These are phyloP conservation scores for Camponotus floridanus DNA, from an alignment of 1,140 invertebrate genomes.

Conservation along the genomic window DNA sequence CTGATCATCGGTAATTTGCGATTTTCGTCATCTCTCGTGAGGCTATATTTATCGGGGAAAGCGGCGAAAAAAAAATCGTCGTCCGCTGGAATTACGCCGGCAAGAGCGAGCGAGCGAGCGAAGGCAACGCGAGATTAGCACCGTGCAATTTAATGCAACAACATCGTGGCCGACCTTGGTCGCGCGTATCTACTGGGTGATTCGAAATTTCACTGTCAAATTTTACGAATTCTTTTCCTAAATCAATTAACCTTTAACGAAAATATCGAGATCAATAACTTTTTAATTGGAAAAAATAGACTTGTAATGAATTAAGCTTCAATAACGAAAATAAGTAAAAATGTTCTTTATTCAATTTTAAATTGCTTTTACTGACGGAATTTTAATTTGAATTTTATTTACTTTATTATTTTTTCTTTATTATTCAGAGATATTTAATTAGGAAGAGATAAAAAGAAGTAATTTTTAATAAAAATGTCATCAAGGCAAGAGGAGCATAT, in stretches of 20 bases:
- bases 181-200: constrained; percentile 13
- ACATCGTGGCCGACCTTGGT: constrained; percentile 40
- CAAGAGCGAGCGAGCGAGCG: neutral
- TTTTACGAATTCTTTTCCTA: neutral
- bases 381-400: neutral
- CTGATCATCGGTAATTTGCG: constrained; percentile 48
- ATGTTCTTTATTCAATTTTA: neutral
- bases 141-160: constrained; percentile 69
- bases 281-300: neutral
- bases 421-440: neutral
- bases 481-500: neutral
- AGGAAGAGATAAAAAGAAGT: neutral
- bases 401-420: too few relatives aligned
- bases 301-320: neutral
- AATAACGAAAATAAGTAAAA: neutral
- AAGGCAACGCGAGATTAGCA: constrained; percentile 62
- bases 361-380: neutral
- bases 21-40: constrained; percentile 30
- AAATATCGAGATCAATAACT: neutral
- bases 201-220: neutral
- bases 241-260: neutral
- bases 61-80: constrained; percentile 1
- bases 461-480: neutral
- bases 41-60: constrained; percentile 27
- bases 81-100: constrained; percentile 47